A percentile compares a stretch with the other conserved stretches of the same genome.
Evolutionary conservation across 2,888 invertebrate genomes (phyloP).

Genomic region (Taenaris catops): DNA sequence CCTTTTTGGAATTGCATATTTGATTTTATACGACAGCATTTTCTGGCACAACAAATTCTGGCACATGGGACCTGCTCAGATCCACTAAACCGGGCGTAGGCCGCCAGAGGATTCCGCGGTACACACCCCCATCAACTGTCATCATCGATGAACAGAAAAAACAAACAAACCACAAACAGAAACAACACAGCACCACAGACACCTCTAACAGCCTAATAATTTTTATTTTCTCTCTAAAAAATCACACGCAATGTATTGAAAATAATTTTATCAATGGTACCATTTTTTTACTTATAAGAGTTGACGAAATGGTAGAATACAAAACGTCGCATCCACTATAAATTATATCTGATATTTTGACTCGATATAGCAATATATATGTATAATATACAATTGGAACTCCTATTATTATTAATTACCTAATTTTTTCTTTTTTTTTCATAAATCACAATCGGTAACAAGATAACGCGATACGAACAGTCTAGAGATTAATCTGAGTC

Average conservation of each 20-base stretch:
- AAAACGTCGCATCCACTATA: slow-evolving; percentile 25
- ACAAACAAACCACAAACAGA: background rate
- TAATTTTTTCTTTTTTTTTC: slow-evolving; percentile 60
- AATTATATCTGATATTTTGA: slow-evolving; percentile 40
- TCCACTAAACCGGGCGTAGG: slow-evolving; percentile 25
- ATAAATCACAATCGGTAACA: slow-evolving; percentile 77
- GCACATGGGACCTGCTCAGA: slow-evolving; percentile 22
- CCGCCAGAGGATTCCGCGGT: slow-evolving; percentile 14
- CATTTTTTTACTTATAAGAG: slow-evolving; percentile 23
- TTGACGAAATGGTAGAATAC: background rate
- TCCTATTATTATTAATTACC: slow-evolving; percentile 78
- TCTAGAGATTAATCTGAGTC: slow-evolving; percentile 42
- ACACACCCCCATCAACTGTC: slow-evolving; percentile 12
- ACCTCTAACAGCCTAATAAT: background rate
- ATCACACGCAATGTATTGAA: slow-evolving; percentile 27
- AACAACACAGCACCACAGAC: slow-evolving; percentile 3
- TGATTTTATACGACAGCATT: background rate
- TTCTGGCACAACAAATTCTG: slow-evolving; percentile 24
- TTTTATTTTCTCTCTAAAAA: slow-evolving; percentile 16
- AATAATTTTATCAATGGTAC: slow-evolving; percentile 28
- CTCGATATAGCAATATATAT: slow-evolving; percentile 62
- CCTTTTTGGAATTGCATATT: too few species aligned
- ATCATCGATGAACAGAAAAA: too few species aligned
- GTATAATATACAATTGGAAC: slow-evolving; percentile 79
- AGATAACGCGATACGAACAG: slow-evolving; percentile 56